phyloP scores from a whole-genome alignment of 2,888 invertebrate genomes.

The Galerucella nymphaeae region DNA sequence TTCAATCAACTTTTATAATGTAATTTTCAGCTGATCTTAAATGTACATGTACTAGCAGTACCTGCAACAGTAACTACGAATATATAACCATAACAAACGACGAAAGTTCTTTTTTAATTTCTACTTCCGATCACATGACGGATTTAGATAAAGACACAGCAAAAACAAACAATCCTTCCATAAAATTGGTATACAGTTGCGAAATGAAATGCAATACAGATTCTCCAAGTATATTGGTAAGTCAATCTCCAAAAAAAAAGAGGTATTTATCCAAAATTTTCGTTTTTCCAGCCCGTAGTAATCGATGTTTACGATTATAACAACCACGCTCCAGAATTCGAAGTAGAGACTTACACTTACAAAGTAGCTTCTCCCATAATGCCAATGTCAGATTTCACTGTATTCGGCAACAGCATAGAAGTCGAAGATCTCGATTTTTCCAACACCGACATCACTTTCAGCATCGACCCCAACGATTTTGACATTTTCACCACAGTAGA shows the following conservation, averaged over 20 bases:
- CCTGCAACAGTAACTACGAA: not conserved
- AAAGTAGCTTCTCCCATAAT: conserved; percentile 66
- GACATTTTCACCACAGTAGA: conserved; percentile 29
- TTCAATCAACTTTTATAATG: not conserved
- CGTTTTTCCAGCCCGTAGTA: conserved; percentile 62
- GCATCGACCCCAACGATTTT: conserved; percentile 50
- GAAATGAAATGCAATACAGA: conserved; percentile 21
- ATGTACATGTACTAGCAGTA: not conserved
- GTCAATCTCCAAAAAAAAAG: not conserved
- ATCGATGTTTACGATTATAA: conserved; percentile 67
- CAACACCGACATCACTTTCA: conserved; percentile 57
- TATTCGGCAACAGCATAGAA: conserved; percentile 61
- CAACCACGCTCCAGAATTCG: conserved; percentile 66
- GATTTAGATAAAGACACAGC: conserved; percentile 10
- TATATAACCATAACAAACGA: not conserved
- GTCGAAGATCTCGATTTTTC: conserved; percentile 69
- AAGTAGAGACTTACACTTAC: conserved; percentile 60
- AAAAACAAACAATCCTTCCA: not conserved
- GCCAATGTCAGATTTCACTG: conserved; percentile 64
- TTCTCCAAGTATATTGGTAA: conserved; percentile 34
- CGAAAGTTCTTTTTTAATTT: not conserved
- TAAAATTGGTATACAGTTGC: conserved; percentile 17
- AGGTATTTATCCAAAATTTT: not conserved
- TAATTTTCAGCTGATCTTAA: conserved; percentile 12
- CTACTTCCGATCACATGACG: conserved; percentile 2